These are phyloP conservation scores for Oceanites oceanicus DNA, from an alignment of 2,113 vertebrate genomes.

Conservation along the genomic window DNA sequence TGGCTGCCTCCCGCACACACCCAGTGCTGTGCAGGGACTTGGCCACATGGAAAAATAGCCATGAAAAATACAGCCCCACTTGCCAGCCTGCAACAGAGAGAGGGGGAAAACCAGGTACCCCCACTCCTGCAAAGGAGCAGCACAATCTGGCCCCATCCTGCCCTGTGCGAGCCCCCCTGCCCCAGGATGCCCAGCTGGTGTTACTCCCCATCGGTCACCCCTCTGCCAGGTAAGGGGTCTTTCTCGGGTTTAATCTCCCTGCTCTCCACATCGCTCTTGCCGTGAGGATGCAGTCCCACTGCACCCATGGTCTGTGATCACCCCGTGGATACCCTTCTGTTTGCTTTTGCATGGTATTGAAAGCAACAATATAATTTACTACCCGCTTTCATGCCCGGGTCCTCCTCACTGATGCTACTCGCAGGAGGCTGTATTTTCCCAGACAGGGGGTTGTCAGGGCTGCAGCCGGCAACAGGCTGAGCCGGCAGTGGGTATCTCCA, in stretches of 20 bases:
- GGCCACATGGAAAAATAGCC: accelerated
- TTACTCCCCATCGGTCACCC: accelerated
- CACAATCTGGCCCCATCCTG: neutral
- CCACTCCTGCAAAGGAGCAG: neutral
- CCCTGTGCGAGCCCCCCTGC: neutral
- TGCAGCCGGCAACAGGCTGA: neutral
- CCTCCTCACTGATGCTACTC: neutral
- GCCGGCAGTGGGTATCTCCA: accelerated
- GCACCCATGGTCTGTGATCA: neutral
- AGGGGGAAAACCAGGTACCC: neutral
- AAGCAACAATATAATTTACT: neutral
- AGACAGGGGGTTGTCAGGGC: neutral
- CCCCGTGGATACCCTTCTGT: neutral
- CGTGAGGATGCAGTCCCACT: neutral
- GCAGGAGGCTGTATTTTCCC: neutral
- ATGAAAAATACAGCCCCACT: neutral
- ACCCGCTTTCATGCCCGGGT: neutral
- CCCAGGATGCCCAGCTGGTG: accelerated
- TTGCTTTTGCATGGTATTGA: neutral
- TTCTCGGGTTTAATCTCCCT: neutral
- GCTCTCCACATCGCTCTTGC: neutral
- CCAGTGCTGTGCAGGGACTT: neutral
- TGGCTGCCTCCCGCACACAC: neutral
- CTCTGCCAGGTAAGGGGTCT: neutral
- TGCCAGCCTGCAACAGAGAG: neutral